These are phyloP conservation scores for Pluvianellus socialis DNA, from an alignment of 2,113 vertebrate species.

Conservation along the genomic window DNA sequence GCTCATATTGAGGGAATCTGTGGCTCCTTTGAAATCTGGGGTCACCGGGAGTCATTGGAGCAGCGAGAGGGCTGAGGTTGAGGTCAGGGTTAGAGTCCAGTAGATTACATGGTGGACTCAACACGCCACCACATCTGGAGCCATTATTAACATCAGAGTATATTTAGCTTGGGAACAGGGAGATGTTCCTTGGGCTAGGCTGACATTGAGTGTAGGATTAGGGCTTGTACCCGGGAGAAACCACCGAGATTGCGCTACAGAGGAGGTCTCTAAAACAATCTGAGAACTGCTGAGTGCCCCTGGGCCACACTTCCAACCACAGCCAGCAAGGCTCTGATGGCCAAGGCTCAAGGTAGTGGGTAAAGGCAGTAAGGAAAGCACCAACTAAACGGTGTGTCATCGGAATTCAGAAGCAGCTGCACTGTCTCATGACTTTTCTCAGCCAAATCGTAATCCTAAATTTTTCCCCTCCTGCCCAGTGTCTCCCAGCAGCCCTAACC, in stretches of 20 bases:
- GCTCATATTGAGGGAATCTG: not conserved
- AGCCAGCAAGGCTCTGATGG: not conserved
- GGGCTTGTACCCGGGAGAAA: not conserved
- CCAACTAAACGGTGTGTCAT: not conserved
- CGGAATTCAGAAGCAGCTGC: not conserved
- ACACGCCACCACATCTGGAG: not conserved
- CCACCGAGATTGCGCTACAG: not conserved
- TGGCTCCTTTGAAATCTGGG: not conserved
- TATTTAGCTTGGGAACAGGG: not conserved
- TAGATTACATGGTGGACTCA: not conserved
- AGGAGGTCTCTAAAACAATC: not conserved
- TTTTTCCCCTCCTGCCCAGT: not conserved
- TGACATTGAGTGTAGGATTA: not conserved
- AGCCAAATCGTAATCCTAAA: not conserved
- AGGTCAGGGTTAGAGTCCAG: not conserved
- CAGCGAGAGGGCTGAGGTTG: not conserved
- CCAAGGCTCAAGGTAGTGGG: not conserved
- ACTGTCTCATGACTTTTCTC: not conserved
- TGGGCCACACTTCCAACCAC: not conserved
- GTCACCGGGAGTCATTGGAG: not conserved
- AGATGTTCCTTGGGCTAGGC: not conserved
- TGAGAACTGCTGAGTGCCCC: not conserved
- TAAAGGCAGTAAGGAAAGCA: not conserved
- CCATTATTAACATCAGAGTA: not conserved
- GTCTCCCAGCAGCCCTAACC: not conserved